phyloP scores from a whole-genome alignment of 2,888 invertebrate genomes.

The Lamellibrachia satsuma region DNA sequence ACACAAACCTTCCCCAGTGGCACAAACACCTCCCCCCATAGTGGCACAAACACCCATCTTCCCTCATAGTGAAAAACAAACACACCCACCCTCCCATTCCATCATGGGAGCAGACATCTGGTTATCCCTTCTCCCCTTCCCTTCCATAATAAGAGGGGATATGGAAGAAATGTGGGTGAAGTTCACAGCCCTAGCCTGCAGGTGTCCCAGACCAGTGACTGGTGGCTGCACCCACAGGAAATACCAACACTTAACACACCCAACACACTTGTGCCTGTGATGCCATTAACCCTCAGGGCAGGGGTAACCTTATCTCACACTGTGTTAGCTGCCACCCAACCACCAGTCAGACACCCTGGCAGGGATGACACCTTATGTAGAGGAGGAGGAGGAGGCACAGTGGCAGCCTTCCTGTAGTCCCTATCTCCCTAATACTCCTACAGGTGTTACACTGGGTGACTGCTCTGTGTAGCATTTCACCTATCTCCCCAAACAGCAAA shows the following conservation, averaged over 20 bases:
- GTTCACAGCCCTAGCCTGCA: not conserved
- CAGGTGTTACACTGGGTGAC: not conserved
- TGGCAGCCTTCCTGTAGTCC: not conserved
- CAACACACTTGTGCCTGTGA: not conserved
- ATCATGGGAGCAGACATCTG: not conserved
- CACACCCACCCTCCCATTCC: not conserved
- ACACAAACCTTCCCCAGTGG: not conserved
- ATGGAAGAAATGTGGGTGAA: conserved; percentile 13
- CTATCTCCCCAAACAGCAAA: not conserved
- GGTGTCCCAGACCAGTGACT: not conserved
- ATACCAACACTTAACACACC: not conserved
- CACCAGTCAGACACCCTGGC: not conserved
- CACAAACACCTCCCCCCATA: not conserved
- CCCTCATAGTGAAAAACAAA: not conserved
- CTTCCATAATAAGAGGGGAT: not conserved
- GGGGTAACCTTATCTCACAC: not conserved
- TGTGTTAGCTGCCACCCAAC: not conserved
- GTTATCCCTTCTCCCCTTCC: not conserved
- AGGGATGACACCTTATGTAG: conserved; percentile 5
- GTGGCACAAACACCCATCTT: not conserved
- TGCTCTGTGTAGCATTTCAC: not conserved
- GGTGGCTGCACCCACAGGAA: not conserved
- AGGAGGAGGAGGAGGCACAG: not conserved
- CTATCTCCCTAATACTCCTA: not conserved
- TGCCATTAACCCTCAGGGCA: not conserved